phyloP scores from a whole-genome alignment of 2,113 vertebrate genomes.

The Pelecanus crispus region DNA sequence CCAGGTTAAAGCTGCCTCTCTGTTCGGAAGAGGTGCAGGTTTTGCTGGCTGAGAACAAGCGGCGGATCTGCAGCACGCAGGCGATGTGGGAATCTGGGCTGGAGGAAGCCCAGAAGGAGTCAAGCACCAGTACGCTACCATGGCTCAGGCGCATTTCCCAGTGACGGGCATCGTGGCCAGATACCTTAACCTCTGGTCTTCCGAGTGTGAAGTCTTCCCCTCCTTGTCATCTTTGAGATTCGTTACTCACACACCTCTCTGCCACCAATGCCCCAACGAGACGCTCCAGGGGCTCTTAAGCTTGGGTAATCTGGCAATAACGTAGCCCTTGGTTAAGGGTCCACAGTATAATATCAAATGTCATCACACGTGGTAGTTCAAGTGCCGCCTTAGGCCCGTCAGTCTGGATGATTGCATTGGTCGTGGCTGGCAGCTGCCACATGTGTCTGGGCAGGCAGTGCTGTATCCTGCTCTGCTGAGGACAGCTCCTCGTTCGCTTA shows the following conservation, averaged over 20 bases:
- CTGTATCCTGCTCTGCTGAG: not conserved
- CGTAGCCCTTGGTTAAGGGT: too few species aligned
- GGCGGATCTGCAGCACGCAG: conserved; percentile 71
- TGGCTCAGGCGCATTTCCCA: conserved; percentile 72
- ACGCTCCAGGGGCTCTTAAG: not conserved
- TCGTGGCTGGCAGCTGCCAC: not conserved
- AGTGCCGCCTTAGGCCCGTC: not conserved
- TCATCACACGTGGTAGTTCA: not conserved
- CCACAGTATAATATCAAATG: too few species aligned
- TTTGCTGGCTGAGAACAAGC: conserved; percentile 73
- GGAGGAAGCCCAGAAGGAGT: conserved; percentile 78
- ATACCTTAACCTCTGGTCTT: not conserved
- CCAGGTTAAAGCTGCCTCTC: too few species aligned
- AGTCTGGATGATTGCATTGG: not conserved
- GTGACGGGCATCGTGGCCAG: not conserved
- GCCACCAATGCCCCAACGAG: not conserved
- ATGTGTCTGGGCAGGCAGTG: fast-evolving
- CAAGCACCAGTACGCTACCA: conserved; percentile 75
- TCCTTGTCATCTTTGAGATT: too few species aligned
- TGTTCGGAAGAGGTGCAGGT: too few species aligned
- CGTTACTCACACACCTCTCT: not conserved
- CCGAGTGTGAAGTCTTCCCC: not conserved
- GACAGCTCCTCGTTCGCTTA: not conserved
- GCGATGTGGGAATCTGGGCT: conserved; percentile 81
- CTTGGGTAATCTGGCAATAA: not conserved